Evolutionary conservation across 1,140 invertebrate species (phyloP), one percentile per base, ranked within the genome.

Genomic region (Drosophila quadrilineata): DNA sequence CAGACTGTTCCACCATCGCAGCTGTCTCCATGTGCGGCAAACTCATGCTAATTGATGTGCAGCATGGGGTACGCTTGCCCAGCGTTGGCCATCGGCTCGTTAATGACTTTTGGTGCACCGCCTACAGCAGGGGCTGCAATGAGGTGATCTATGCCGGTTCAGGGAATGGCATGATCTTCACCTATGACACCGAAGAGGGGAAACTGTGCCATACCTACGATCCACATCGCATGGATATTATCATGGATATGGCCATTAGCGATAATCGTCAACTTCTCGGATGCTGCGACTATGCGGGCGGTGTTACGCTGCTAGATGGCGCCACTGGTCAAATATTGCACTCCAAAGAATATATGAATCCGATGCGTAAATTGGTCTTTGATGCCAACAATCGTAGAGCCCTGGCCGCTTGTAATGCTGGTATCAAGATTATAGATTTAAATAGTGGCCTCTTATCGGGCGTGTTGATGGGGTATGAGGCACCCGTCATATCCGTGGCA

Each of bases 341-440:
- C 0, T 35, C 35, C 6, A 6, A 19, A 0, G 33, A 59, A 17
- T 48, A 16, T 9, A 41, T 29, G 40, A 9, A 33, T 10, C 33
- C 67, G 0, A 2, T 66, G 10, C 28, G 62, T 3, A 33, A 41
- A 10, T 28, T 70, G 0, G 31, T 35, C 0, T 66, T 53, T 24
- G 28, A 53, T 45, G 26, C 40, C 2, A 3, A 6, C 0, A 14
- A 14, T 26, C 6, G n/a, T 0, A 2, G 6, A 0, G 28, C 53
- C 0, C 12, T 54, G 10, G 43, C 36, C 4, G 63, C 67, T 0
- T 66, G 67, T n/a, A 54, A 71, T 59, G 67, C 66, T 17, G 24
- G 41, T 3, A 22, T 71, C 0, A 71, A 66, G 12, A 0, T 71
- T 0, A 14, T 71, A 0, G 24, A 66, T 53, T 24, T 59, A 3